Base-by-base conservation (phyloP, 2,888 invertebrate species). In the Ectropis crepuscularia region DNA sequence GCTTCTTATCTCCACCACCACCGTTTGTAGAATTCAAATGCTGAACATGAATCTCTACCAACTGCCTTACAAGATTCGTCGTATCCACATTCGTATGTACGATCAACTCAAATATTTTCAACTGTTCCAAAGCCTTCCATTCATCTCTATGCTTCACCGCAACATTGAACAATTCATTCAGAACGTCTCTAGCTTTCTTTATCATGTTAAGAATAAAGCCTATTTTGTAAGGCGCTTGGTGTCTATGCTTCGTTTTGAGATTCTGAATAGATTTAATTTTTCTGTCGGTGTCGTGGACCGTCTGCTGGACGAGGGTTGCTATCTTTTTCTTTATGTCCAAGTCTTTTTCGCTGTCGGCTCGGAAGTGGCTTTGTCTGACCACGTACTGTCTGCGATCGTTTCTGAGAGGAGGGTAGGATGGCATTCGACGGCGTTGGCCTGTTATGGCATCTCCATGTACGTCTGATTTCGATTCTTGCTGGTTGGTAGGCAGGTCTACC, bases 1-100 rank as follows among this genome's bases (percentile, higher is more conserved):
- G 78, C 47, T 72, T 82, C 58, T 65, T 77, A 6, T 59, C 65
- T 5, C 55, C 57, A 0, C 61, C 37, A 39, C 61, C 59, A 5
- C 78, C 42, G 36, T 4, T 39, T 7, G 69, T 81, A 0, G 79
- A 39, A 63, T 87, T 88, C 63, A 84, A 57, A 53, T 80, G 50
- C 48, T 83, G 81, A 9, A 86, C 74, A 57, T 90, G 88, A 8
- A 87, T 75, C 47, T 90, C 88, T 0, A 89, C 81, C 7, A 91
- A 68, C 51, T 90, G 88, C 41, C 87, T 72, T 2, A 91, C 82
- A 16, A 90, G 71, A 59, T 90, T 87, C 0, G 86, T 86, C 0
- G 85, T 85, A 42, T 91, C 91, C 0, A 90, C 89, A 53, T 90
- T 90, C 0, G 90, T 88, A 48, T 90, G 90, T 0, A 88, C 83